Conservation (phyloP, 1,140 invertebrate genomes). For the Calycopis cecrops region DNA sequence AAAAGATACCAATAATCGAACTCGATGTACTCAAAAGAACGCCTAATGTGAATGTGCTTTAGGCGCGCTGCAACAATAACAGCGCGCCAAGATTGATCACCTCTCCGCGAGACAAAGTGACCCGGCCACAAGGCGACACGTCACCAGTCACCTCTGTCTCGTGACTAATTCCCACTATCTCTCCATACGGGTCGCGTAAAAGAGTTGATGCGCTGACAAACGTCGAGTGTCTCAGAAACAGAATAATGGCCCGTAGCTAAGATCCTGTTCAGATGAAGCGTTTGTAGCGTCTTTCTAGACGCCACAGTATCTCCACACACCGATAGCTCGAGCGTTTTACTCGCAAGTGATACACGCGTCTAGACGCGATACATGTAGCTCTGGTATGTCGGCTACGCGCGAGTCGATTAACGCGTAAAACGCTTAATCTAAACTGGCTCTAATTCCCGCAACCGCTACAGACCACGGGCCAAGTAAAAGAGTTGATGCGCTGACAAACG, state of each 20-base stretch:
- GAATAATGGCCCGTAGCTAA: conserved; percentile 71
- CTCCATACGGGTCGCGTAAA: conserved; percentile 61
- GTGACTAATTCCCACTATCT: too few relatives aligned
- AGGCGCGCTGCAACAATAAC: conserved; percentile 58
- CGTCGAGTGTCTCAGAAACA: conserved; percentile 68
- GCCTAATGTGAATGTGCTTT: conserved; percentile 7
- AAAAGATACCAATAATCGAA: too few relatives aligned
- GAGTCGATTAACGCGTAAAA: too few relatives aligned
- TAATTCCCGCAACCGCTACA: conserved; percentile 68
- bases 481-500: conserved; percentile 71
- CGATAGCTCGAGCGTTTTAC: too few relatives aligned
- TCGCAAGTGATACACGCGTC: too few relatives aligned
- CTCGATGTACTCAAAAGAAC: too few relatives aligned
- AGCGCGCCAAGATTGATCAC: conserved; percentile 60
- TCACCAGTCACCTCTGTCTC: conserved; percentile 65
- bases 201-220: conserved; percentile 71
- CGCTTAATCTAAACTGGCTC: too few relatives aligned
- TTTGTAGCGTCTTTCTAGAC: too few relatives aligned
- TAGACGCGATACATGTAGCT: conserved; percentile 61
- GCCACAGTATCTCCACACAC: too few relatives aligned
- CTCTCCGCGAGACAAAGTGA: conserved; percentile 81
- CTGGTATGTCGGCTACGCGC: too few relatives aligned
- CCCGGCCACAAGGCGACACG: conserved; percentile 43
- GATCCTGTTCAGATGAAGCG: too few relatives aligned
- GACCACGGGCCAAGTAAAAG: conserved; percentile 63